Evolutionary conservation across 2,888 invertebrate genomes (phyloP), one percentile per base, ranked within the genome.

Genomic region (Druceiella hillmani): DNA sequence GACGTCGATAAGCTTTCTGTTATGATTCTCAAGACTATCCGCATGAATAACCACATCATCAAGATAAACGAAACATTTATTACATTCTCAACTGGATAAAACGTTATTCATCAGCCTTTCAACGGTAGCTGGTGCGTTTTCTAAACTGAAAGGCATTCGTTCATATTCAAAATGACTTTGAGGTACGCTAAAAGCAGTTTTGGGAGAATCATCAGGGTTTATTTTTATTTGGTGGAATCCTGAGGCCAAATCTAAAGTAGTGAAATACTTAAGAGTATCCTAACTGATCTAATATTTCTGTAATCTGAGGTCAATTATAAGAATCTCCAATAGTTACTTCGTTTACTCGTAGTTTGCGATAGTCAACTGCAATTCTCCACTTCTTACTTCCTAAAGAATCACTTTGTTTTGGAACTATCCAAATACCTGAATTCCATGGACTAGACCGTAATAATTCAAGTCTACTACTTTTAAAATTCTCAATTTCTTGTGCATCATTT

Each of bases 11-110:
- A 58, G 40, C 32, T 54, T 57, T 36, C 43, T n/a, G 10, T 50
- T 48, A 15, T 58, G 56, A 36, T 55, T 51, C 36, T 52, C 46
- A 1, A 58, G 41, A 14, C 49, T 50, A 9, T 10, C 33, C 7
- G 32, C 24, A 33, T 35, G 49, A 12, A 51, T 24, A 10, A 54
- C 25, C 3, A 50, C 45, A 20, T 53, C 52, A 36, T 55, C 54
- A 7, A 52, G 28, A 41, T 52, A 55, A 1, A 46, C 45, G 10
- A 48, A 42, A 14, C 44, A 45, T 28, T 28, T 38, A 1, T 40
- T 12, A 9, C 40, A 47, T 9, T 39, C 17, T 17, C 47, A 26
- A 2, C 42, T 48, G 4, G 22, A n/a, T n/a, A n/a, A n/a, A n/a
- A n/a, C n/a, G n/a, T n/a, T n/a, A n/a, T n/a, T n/a, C n/a, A n/a